phyloP scores from a whole-genome alignment of 1,140 invertebrate species.

The Pseudobourletiella spinata region DNA sequence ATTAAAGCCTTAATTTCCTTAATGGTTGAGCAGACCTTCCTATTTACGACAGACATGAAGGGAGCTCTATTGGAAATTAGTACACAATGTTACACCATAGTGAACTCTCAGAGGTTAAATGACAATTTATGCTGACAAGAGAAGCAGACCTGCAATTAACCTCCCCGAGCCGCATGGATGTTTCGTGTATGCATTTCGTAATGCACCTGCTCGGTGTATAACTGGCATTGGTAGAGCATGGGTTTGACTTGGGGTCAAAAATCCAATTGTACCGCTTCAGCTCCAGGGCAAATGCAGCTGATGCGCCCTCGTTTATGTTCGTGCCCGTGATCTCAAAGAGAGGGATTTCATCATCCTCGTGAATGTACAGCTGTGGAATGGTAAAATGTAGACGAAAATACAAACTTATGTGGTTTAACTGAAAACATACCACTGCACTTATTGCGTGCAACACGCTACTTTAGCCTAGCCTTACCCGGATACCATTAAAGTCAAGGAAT shows the following conservation, averaged over 20 bases:
- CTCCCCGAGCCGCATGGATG: background rate
- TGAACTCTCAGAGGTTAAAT: too few relatives aligned
- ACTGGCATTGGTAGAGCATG: background rate
- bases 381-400: background rate
- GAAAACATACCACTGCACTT: background rate
- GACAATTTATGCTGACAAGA: too few relatives aligned
- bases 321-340: constrained; percentile 3
- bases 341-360: background rate
- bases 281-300: background rate
- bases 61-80: too few relatives aligned
- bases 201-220: constrained; percentile 9
- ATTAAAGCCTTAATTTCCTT: constrained; percentile 6
- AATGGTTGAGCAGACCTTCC: background rate
- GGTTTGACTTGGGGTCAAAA: background rate
- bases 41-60: constrained; percentile 1
- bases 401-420: too few relatives aligned
- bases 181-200: background rate
- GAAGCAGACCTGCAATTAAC: constrained; percentile 6
- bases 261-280: constrained; percentile 7
- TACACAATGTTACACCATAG: too few relatives aligned
- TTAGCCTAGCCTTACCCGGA: background rate
- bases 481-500: background rate
- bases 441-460: background rate
- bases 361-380: background rate
- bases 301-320: constrained; percentile 10